Evolutionary conservation across 2,888 invertebrate species (phyloP).

Genomic region (Meliscaeva auricollis): DNA sequence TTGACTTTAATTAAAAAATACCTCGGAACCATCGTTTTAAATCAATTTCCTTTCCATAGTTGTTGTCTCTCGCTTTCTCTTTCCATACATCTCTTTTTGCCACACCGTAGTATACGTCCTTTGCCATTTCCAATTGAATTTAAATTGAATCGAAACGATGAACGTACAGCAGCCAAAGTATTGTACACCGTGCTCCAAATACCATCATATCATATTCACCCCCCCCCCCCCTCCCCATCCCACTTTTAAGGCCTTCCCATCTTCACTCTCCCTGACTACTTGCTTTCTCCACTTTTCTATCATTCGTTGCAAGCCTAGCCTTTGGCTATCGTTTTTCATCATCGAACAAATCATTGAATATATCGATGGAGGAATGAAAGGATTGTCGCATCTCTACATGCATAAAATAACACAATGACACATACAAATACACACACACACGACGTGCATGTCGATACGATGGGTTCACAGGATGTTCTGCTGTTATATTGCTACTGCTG

Average conservation of each 20-base stretch:
- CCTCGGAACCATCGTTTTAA: slow-evolving; percentile 74
- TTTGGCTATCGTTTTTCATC: slow-evolving; percentile 73
- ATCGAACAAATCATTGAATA: slow-evolving; percentile 75
- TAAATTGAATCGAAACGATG: slow-evolving; percentile 70
- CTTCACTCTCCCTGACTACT: not conserved
- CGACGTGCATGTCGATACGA: slow-evolving; percentile 30
- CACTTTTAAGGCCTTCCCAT: too few relatives aligned
- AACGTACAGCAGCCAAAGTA: slow-evolving; percentile 59
- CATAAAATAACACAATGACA: slow-evolving; percentile 9
- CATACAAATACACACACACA: not conserved
- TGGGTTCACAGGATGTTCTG: slow-evolving; percentile 57
- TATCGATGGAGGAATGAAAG: slow-evolving; percentile 74
- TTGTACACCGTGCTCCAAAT: slow-evolving; percentile 58
- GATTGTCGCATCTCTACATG: slow-evolving; percentile 63
- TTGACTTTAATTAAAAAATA: slow-evolving; percentile 75
- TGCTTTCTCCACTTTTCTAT: slow-evolving; percentile 20
- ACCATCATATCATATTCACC: slow-evolving; percentile 20
- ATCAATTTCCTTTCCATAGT: slow-evolving; percentile 68
- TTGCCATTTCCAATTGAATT: slow-evolving; percentile 53
- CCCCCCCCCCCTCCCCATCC: not conserved
- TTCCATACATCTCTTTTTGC: not conserved
- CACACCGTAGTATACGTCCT: not conserved
- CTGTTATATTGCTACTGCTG: slow-evolving; percentile 40
- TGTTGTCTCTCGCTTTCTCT: slow-evolving; percentile 20
- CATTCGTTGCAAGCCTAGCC: slow-evolving; percentile 60